Evolutionary conservation across 2,113 vertebrate species (phyloP).

Genomic region (Xenopus borealis): DNA sequence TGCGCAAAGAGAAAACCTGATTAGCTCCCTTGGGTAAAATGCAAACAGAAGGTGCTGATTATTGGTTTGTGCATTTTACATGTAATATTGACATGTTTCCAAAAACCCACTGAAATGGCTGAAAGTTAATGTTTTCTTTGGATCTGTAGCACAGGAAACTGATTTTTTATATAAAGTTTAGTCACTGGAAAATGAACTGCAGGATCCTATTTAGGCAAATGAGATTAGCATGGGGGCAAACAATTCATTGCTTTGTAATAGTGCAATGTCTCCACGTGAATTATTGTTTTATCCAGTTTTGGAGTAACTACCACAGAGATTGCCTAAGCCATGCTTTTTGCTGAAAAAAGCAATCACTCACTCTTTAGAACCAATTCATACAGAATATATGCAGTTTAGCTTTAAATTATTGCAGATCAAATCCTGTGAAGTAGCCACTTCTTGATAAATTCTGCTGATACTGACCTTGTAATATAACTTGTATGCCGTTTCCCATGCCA

Average conservation of each 20-base stretch:
- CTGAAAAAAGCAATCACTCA: too few species aligned
- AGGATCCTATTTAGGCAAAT: background rate
- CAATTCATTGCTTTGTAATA: background rate
- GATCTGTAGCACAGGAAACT: background rate
- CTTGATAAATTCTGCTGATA: too few species aligned
- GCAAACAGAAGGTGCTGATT: slow-evolving; percentile 1
- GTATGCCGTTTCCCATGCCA: too few species aligned
- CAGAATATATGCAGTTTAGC: too few species aligned
- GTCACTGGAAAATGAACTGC: background rate
- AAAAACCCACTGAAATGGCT: slow-evolving; percentile 2
- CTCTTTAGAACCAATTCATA: too few species aligned
- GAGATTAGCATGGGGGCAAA: background rate
- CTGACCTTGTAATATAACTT: too few species aligned
- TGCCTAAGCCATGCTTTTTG: too few species aligned
- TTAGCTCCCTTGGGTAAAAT: slow-evolving; percentile 7
- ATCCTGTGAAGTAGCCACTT: too few species aligned
- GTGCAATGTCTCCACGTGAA: background rate
- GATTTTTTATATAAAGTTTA: background rate
- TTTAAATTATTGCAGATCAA: too few species aligned
- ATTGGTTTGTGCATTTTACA: background rate
- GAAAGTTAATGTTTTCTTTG: background rate
- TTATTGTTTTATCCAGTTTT: background rate
- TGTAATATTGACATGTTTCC: slow-evolving; percentile 5
- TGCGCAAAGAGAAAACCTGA: slow-evolving; percentile 7
- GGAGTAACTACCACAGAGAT: background rate